phyloP scores from a whole-genome alignment of 2,888 invertebrate genomes.

The Andrena camellia region DNA sequence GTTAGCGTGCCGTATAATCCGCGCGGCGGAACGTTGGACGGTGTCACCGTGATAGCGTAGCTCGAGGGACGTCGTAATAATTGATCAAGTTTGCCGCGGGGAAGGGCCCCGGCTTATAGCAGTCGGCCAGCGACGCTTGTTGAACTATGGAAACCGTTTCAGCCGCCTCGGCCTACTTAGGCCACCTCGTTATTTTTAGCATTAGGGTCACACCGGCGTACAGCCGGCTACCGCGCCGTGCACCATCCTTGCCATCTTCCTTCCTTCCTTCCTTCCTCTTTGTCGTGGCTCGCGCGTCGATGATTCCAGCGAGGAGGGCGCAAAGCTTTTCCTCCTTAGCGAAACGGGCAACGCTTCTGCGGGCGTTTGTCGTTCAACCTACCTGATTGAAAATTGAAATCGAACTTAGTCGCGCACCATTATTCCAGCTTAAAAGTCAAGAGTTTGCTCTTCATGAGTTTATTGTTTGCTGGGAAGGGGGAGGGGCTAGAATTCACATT shows the following conservation, averaged over 20 bases:
- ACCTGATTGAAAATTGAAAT: neutral
- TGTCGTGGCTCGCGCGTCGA: constrained; percentile 26
- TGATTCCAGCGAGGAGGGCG: neutral
- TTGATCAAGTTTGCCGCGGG: constrained; percentile 59
- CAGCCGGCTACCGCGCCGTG: constrained; percentile 56
- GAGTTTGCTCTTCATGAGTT: too few relatives aligned
- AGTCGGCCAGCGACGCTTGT: constrained; percentile 66
- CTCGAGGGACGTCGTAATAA: constrained; percentile 59
- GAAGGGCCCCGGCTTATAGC: constrained; percentile 54
- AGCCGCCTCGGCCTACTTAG: constrained; percentile 79
- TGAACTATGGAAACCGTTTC: constrained; percentile 80
- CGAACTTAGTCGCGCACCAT: too few relatives aligned
- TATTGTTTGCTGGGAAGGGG: too few relatives aligned
- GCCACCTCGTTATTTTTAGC: constrained; percentile 80
- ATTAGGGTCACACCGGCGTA: constrained; percentile 79
- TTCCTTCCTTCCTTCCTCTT: constrained; percentile 43
- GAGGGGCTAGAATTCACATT: neutral
- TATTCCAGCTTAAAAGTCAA: too few relatives aligned
- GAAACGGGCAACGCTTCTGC: neutral
- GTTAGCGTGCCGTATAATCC: constrained; percentile 35
- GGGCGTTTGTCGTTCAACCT: constrained; percentile 46
- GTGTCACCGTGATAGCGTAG: constrained; percentile 29
- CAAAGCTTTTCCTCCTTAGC: neutral
- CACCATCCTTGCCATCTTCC: constrained; percentile 64
- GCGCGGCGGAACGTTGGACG: neutral